Conservation (phyloP, 2,113 vertebrate genomes). For the Neoarius graeffei region DNA sequence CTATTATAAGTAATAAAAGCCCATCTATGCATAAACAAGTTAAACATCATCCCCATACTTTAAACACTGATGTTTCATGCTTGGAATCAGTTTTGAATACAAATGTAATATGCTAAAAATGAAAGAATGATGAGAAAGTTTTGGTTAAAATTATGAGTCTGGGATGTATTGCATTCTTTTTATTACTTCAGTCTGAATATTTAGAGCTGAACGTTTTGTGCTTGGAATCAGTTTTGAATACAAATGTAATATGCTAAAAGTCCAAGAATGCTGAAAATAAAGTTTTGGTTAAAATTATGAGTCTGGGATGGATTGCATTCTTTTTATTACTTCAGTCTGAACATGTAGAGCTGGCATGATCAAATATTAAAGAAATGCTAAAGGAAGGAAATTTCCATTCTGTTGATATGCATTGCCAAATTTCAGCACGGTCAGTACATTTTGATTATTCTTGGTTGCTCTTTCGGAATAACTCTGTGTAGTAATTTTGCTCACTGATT, state of each 20-base stretch:
- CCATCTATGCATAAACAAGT: not conserved
- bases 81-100: not conserved
- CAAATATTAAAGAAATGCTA: constrained; percentile 33
- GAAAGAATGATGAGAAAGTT: not conserved
- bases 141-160: constrained; percentile 59
- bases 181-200: not conserved
- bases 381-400: constrained; percentile 8
- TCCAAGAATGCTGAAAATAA: not conserved
- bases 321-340: not conserved
- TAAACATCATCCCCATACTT: not conserved
- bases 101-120: not conserved
- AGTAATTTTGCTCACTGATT: not conserved
- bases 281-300: constrained; percentile 57
- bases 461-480: not conserved
- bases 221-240: not conserved
- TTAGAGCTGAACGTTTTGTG: not conserved
- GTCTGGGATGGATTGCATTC: constrained; percentile 53
- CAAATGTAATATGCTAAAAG: not conserved
- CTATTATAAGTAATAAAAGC: not conserved
- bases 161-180: constrained; percentile 48
- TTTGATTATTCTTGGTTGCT: not conserved
- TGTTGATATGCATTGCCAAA: not conserved
- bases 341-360: not conserved
- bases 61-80: not conserved
- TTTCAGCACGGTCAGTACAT: not conserved